phyloP scores from a whole-genome alignment of 2,797 vertebrate species.

The Nyctalus aviator region DNA sequence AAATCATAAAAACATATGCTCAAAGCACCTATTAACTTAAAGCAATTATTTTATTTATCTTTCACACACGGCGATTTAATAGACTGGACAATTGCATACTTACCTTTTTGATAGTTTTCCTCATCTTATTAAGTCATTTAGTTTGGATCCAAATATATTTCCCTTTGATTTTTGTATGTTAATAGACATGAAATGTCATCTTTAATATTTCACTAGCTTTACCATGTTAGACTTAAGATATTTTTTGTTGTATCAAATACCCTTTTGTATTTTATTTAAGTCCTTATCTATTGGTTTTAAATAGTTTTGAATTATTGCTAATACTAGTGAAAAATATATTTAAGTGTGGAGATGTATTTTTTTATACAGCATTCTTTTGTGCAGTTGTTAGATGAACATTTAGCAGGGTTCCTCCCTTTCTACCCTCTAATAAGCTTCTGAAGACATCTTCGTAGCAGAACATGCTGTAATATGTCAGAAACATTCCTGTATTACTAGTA shows the following conservation, averaged over 20 bases:
- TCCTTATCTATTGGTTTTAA: conserved; percentile 41
- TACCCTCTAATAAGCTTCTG: conserved; percentile 59
- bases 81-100: neutral
- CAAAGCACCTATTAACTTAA: conserved; percentile 11
- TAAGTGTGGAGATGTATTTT: conserved; percentile 63
- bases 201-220: conserved; percentile 59
- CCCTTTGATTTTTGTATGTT: neutral
- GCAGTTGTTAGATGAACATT: conserved; percentile 69
- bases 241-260: conserved; percentile 50
- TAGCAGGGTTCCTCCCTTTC: conserved; percentile 55
- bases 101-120: neutral
- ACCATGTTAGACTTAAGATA: neutral
- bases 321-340: conserved; percentile 52
- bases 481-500: conserved; percentile 91
- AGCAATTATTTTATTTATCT: conserved; percentile 39
- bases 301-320: conserved; percentile 54
- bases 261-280: conserved; percentile 53
- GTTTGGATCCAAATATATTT: conserved; percentile 49
- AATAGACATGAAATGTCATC: neutral
- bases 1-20: neutral
- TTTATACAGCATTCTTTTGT: conserved; percentile 50
- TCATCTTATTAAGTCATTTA: conserved; percentile 1
- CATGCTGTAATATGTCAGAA: conserved; percentile 93
- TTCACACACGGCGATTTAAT: neutral
- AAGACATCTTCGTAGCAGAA: conserved; percentile 82